Base-by-base conservation (phyloP, 2,797 vertebrate genomes). In the Sciurus vulgaris region DNA sequence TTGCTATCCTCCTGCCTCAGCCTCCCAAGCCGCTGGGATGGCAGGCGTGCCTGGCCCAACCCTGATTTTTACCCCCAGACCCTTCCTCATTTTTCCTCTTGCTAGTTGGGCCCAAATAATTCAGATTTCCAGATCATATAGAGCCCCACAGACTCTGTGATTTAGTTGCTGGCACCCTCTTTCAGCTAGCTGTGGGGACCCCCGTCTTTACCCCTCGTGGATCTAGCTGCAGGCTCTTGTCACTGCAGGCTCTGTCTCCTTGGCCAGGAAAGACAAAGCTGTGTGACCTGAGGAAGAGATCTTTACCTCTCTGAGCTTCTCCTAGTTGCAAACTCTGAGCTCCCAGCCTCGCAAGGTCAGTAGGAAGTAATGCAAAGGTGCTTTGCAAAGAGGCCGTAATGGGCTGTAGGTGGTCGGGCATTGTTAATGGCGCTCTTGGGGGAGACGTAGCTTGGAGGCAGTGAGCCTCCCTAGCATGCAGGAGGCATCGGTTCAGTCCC, bases 191-290 rank as follows among this genome's bases (percentile, higher is more conserved):
- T 41, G 5, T 30, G 15, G 33, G 35, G 44, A 33, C 6, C 47
- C 47, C 41, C 38, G 38, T 38, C 38, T 9, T n/a, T 20, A 13
- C 0, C 33, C 35, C 44, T 4, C 0, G 0, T 20, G 77, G 18
- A 26, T 28, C 51, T 54, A 13, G 0, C 5, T 44, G 12, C 11
- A 0, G 0, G 86, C 51, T 14, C 35, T 47, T 3, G 0, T 9
- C 13, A 30, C 12, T 3, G 0, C 28, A 15, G 11, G 49, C 51
- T 41, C 70, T 33, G 17, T 59, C 65, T 61, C 5, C 28, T 47
- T 7, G n/a, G 14, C 91, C n/a, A 47, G 61, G 8, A 76, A 24
- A 86, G 30, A 7, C 1, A 2, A 63, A 54, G 67, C 44, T 41
- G 8, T 77, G 76, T 2, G 33, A 59, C 26, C 61, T 12, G 4